Evolutionary conservation across 2,797 vertebrate species (phyloP).

Genomic region (Crocidura indochinensis): DNA sequence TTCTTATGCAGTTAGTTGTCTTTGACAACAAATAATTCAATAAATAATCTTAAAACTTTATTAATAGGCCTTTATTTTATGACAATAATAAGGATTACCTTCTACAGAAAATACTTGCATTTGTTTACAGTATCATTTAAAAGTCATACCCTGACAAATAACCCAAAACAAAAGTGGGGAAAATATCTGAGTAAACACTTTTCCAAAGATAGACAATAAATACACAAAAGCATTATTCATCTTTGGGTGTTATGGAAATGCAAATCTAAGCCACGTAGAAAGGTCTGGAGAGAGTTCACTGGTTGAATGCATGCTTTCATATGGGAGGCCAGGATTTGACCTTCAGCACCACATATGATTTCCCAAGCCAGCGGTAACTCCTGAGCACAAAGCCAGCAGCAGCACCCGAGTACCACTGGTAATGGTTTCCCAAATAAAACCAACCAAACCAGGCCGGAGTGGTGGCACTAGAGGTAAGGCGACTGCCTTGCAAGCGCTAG

Average conservation of each 20-base stretch:
- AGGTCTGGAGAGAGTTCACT: too few relatives aligned
- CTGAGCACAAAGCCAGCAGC: too few relatives aligned
- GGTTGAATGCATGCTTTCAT: too few relatives aligned
- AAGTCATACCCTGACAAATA: constrained; percentile 53
- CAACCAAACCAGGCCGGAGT: too few relatives aligned
- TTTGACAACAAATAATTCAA: constrained; percentile 34
- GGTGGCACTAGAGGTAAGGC: too few relatives aligned
- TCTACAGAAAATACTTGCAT: constrained; percentile 27
- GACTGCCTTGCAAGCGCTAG: too few relatives aligned
- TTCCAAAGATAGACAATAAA: constrained; percentile 47
- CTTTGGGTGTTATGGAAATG: constrained; percentile 45
- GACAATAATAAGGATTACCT: constrained; percentile 36
- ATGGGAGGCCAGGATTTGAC: too few relatives aligned
- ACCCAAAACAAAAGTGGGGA: constrained; percentile 21
- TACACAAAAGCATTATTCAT: not conserved
- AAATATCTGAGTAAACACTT: constrained; percentile 16
- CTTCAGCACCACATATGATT: too few relatives aligned
- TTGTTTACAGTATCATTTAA: constrained; percentile 55
- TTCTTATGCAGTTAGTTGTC: not conserved
- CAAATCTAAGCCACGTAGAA: not conserved
- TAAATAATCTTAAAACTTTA: constrained; percentile 50
- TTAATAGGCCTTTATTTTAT: not conserved
- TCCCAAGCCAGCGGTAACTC: too few relatives aligned
- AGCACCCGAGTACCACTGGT: too few relatives aligned
- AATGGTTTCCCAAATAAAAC: too few relatives aligned